phyloP scores from a whole-genome alignment of 2,888 invertebrate genomes.

The Melipona bicolor region DNA sequence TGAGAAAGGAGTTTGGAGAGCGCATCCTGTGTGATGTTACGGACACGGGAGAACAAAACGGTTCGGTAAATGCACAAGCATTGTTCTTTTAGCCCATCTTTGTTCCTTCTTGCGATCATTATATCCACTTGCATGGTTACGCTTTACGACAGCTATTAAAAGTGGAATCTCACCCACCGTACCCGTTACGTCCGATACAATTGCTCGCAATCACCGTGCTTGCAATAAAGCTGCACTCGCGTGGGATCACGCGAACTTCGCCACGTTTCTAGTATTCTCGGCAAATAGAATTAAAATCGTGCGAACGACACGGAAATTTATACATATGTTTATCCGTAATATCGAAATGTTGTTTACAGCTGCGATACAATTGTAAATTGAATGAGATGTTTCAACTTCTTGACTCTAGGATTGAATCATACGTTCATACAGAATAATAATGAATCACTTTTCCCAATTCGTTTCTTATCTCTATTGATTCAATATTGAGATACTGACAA shows the following conservation, averaged over 20 bases:
- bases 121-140: slow-evolving; percentile 9
- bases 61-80: neutral
- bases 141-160: slow-evolving; percentile 13
- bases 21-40: neutral
- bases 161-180: neutral
- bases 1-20: neutral
- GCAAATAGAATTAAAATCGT: no score
- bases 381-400: no score
- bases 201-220: neutral
- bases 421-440: no score
- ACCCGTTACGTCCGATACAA: neutral
- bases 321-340: no score
- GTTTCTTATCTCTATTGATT: no score
- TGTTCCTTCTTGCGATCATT: neutral
- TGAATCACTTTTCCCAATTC: no score
- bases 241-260: neutral
- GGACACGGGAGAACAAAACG: neutral
- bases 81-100: neutral
- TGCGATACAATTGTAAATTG: no score
- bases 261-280: neutral
- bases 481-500: no score
- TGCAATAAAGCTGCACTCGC: neutral
- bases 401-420: no score
- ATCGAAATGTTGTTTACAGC: no score
- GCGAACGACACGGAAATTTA: no score